phyloP scores from a whole-genome alignment of 1,140 invertebrate species.

The Saccostrea cuccullata region DNA sequence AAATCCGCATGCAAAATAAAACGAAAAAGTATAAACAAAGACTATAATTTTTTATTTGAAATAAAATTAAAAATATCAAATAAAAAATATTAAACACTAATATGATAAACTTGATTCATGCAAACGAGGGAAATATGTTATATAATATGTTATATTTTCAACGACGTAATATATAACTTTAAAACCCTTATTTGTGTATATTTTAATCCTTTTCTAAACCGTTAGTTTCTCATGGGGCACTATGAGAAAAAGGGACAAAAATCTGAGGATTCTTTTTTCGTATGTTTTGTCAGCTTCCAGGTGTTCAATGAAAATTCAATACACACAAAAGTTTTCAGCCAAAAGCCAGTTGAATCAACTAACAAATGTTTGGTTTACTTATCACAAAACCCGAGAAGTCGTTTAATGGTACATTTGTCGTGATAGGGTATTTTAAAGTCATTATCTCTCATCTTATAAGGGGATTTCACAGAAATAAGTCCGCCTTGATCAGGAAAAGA shows the following conservation, averaged over 20 bases:
- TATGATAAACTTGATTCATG: no score
- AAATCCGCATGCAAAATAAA: no score
- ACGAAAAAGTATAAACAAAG: no score
- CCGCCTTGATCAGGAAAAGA: not conserved
- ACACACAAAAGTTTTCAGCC: not conserved
- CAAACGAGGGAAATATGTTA: no score
- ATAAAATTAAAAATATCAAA: no score
- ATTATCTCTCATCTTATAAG: not conserved
- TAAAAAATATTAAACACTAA: no score
- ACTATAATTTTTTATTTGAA: no score
- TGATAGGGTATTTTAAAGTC: slow-evolving; percentile 8
- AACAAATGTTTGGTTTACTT: slow-evolving; percentile 27
- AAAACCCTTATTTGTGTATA: no score
- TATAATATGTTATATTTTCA: no score
- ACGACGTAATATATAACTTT: no score
- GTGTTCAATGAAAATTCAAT: not conserved
- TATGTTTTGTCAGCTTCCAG: slow-evolving; percentile 23
- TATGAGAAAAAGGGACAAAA: not conserved
- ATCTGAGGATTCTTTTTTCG: not conserved
- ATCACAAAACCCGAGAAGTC: slow-evolving; percentile 24
- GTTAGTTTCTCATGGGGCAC: not conserved
- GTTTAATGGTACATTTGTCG: slow-evolving; percentile 14
- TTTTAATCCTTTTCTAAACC: not conserved
- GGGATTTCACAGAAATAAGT: slow-evolving; percentile 12
- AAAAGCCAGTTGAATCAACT: not conserved